Conservation (phyloP, 2,888 invertebrate species). For the Ectobius pallidus region DNA sequence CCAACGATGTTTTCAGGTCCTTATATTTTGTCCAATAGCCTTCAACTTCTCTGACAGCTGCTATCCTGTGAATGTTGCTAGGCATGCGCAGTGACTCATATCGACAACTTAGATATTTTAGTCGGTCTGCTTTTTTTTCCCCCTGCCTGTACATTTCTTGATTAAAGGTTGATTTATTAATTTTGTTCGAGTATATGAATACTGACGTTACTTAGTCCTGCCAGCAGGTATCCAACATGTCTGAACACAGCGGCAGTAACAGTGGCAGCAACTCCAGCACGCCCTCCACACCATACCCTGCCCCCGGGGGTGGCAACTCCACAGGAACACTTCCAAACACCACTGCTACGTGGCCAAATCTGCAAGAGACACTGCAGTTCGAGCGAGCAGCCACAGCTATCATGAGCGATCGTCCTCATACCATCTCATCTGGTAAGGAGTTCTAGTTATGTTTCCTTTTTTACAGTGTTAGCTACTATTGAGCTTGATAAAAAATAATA, state of each 20-base stretch:
- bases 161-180: too few species aligned
- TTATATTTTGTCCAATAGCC: too few species aligned
- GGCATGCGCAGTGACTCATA: too few species aligned
- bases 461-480: neutral
- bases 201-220: too few species aligned
- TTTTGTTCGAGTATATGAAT: too few species aligned
- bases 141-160: too few species aligned
- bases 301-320: constrained; percentile 40
- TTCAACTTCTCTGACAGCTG: too few species aligned
- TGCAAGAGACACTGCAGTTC: constrained; percentile 75
- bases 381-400: constrained; percentile 74
- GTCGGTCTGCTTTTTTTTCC: too few species aligned
- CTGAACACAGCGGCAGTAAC: constrained; percentile 58
- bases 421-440: constrained; percentile 79
- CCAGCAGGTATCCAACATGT: constrained; percentile 62
- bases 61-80: too few species aligned
- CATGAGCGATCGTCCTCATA: constrained; percentile 86
- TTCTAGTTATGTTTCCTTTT: neutral
- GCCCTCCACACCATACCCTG: constrained; percentile 60
- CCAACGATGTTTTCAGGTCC: too few species aligned
- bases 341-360: constrained; percentile 72
- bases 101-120: too few species aligned
- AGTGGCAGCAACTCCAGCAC: constrained; percentile 53
- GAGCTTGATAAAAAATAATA: too few species aligned
- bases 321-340: constrained; percentile 47